Percentiles rank a stretch among this genome's conserved stretches.
phyloP scores from a whole-genome alignment of 53 echinoderm and acorn worm species.

The Apostichopus leukothele region DNA sequence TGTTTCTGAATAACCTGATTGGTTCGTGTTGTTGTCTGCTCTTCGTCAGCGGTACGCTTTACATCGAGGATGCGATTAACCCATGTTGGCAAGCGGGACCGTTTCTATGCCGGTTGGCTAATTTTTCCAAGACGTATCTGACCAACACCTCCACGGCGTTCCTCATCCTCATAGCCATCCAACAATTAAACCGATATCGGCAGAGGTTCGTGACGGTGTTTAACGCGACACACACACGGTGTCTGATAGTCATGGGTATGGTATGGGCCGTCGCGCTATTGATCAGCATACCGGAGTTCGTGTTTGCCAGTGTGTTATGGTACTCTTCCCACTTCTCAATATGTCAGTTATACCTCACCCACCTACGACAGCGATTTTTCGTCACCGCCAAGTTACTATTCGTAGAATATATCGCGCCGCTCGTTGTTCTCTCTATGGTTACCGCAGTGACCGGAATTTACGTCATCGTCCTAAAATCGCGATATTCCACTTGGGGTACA shows the following conservation, averaged over 20 bases:
- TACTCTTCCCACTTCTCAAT: background rate
- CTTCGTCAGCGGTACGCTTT: background rate
- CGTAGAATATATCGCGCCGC: conserved; percentile 8
- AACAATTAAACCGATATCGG: conserved; percentile 36
- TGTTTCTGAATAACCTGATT: conserved; percentile 1
- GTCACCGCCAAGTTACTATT: conserved; percentile 10
- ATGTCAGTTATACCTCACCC: background rate
- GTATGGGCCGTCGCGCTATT: conserved; percentile 1
- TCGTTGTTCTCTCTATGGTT: background rate
- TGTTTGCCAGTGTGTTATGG: background rate
- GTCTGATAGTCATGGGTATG: background rate
- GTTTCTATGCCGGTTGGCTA: background rate
- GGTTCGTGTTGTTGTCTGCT: conserved; percentile 6
- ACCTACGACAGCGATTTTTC: background rate
- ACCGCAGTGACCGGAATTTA: conserved; percentile 2
- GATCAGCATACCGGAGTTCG: conserved; percentile 14
- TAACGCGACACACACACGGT: conserved; percentile 21
- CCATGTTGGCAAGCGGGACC: conserved; percentile 16
- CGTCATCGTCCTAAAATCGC: background rate
- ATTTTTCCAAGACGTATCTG: background rate
- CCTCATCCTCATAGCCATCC: background rate
- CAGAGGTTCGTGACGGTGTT: background rate
- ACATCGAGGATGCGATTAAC: conserved; percentile 20
- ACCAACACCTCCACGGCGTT: conserved; percentile 8
- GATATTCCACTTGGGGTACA: conserved; percentile 17